A percentile compares a stretch with the other conserved stretches of the same genome.
phyloP scores from a whole-genome alignment of 2,888 invertebrate species.

The Cataglyphis altisquamis region DNA sequence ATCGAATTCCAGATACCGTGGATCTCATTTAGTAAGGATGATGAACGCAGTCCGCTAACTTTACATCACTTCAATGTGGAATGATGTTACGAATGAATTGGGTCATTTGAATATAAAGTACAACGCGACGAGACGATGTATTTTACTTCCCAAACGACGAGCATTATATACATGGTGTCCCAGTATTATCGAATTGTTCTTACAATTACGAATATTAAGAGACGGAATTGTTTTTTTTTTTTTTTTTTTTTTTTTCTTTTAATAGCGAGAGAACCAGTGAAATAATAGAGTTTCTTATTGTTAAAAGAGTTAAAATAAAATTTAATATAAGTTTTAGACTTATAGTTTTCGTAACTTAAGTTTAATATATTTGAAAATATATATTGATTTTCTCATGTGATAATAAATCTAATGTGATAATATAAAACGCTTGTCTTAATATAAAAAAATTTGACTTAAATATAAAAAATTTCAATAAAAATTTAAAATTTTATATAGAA shows the following conservation, averaged over 20 bases:
- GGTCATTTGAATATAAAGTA: conserved; percentile 40
- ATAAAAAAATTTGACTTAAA: background rate
- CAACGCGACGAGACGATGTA: conserved; percentile 7
- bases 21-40: conserved; percentile 52
- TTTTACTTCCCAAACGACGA: conserved; percentile 17
- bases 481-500: background rate
- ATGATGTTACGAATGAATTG: conserved; percentile 17
- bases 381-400: background rate
- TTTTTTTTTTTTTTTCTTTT: too few species aligned
- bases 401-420: background rate
- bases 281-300: background rate
- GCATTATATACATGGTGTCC: background rate
- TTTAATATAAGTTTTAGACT: background rate
- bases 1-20: conserved; percentile 42
- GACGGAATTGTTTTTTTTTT: background rate
- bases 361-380: background rate
- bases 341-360: too few species aligned
- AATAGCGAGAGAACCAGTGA: background rate
- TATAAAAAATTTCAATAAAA: background rate
- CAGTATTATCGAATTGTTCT: background rate
- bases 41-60: conserved; percentile 42
- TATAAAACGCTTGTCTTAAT: background rate
- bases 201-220: background rate
- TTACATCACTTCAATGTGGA: conserved; percentile 30
- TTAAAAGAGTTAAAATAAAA: background rate